These are phyloP conservation scores for Resseliella maxima DNA, from an alignment of 2,888 invertebrate genomes.

Conservation along the genomic window DNA sequence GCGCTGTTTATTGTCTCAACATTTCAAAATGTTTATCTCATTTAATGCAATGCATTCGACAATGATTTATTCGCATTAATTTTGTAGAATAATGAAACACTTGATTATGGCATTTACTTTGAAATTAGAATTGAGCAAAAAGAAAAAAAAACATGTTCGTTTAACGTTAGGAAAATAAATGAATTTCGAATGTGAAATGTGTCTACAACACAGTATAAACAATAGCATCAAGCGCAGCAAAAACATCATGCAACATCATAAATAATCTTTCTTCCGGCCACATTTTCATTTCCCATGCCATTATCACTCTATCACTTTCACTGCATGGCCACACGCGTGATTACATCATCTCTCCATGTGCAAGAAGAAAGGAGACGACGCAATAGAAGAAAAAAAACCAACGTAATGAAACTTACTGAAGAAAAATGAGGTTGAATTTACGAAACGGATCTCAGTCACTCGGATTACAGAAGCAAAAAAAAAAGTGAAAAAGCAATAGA, in stretches of 20 bases:
- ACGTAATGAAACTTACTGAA: slow-evolving; percentile 42
- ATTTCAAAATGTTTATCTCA: neutral
- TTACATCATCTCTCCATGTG: neutral
- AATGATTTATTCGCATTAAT: slow-evolving; percentile 41
- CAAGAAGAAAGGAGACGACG: too few relatives aligned
- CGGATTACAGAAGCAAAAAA: neutral
- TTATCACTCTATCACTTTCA: slow-evolving; percentile 53
- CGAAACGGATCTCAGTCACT: slow-evolving; percentile 27
- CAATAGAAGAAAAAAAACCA: neutral
- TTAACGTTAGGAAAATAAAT: neutral
- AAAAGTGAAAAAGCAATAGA: neutral
- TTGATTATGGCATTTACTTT: neutral
- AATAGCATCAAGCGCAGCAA: neutral
- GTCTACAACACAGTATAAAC: neutral
- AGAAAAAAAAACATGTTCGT: neutral
- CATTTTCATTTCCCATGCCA: slow-evolving; percentile 45
- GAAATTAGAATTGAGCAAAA: neutral
- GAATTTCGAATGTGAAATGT: neutral
- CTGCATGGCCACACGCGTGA: neutral
- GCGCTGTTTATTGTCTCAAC: neutral
- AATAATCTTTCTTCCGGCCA: slow-evolving; percentile 21
- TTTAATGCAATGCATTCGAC: neutral
- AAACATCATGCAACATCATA: slow-evolving; percentile 40
- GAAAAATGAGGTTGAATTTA: slow-evolving; percentile 9
- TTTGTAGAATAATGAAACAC: slow-evolving; percentile 46